Percentiles rank a stretch among this genome's conserved stretches.
phyloP scores from a whole-genome alignment of 64 coral and sea anemone species.

The Montipora capricornis region DNA sequence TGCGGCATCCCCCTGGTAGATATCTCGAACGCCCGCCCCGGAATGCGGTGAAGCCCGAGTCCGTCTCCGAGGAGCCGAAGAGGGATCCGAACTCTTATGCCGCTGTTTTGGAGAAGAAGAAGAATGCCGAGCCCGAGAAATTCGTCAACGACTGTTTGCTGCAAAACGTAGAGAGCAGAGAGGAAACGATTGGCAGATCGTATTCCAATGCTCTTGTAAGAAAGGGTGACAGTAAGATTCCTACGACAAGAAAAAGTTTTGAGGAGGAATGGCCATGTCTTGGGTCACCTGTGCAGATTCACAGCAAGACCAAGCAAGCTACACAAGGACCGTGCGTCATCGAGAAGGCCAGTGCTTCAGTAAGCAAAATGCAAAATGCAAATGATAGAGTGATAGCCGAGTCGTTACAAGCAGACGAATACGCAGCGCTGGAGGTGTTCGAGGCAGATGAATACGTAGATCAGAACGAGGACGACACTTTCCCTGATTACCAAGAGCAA shows the following conservation, averaged over 20 bases:
- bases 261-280: slow-evolving; percentile 34
- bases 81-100: slow-evolving; percentile 26
- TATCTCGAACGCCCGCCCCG: slow-evolving; percentile 19
- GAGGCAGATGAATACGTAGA: slow-evolving; percentile 3
- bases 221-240: background rate
- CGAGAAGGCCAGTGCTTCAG: background rate
- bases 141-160: slow-evolving; percentile 4
- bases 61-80: background rate
- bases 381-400: slow-evolving; percentile 12
- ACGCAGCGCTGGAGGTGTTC: background rate
- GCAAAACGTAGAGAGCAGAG: no score
- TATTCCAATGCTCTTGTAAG: background rate
- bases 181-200: background rate
- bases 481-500: background rate
- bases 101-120: slow-evolving; percentile 1
- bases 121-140: background rate
- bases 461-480: background rate
- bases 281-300: background rate
- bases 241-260: background rate
- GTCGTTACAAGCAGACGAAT: slow-evolving; percentile 18
- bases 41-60: background rate
- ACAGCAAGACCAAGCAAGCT: background rate
- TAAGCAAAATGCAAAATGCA: background rate
- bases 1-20: slow-evolving; percentile 32
- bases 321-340: background rate